Percentiles rank a stretch among this genome's conserved stretches.
Evolutionary conservation across 1,140 invertebrate species (phyloP).

Genomic region (Spodoptera litura): DNA sequence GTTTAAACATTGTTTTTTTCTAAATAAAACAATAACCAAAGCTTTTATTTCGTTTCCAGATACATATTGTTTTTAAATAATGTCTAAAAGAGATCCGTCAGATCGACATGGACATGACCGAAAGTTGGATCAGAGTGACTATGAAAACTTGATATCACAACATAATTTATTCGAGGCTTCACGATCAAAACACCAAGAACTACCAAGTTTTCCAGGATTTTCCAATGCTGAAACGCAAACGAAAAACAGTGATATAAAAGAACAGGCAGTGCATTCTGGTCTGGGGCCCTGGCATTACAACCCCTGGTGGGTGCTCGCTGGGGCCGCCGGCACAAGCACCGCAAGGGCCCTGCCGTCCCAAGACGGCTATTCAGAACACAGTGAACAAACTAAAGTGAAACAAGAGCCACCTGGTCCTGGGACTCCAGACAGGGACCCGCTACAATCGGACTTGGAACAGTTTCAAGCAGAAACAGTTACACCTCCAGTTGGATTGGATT

Average conservation of each 20-base stretch:
- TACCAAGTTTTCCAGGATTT: slow-evolving; percentile 84
- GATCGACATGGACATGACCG: slow-evolving; percentile 81
- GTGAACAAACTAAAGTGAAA: slow-evolving; percentile 83
- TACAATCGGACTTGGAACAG: slow-evolving; percentile 74
- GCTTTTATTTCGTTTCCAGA: slow-evolving; percentile 65
- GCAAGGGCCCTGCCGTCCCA: slow-evolving; percentile 78
- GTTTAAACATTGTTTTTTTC: slow-evolving; percentile 8
- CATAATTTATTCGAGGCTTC: slow-evolving; percentile 83
- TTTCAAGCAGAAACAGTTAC: slow-evolving; percentile 70
- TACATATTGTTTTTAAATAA: slow-evolving; percentile 64
- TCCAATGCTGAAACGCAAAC: slow-evolving; percentile 85
- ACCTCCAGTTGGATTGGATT: slow-evolving; percentile 77
- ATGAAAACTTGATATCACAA: slow-evolving; percentile 83
- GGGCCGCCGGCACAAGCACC: slow-evolving; percentile 80
- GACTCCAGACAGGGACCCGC: slow-evolving; percentile 75
- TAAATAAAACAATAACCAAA: slow-evolving; percentile 33
- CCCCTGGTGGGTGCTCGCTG: slow-evolving; percentile 86
- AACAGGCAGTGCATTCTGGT: slow-evolving; percentile 71
- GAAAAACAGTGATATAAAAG: slow-evolving; percentile 78
- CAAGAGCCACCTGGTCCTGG: slow-evolving; percentile 77
- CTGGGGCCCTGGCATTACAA: slow-evolving; percentile 84
- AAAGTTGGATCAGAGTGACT: slow-evolving; percentile 82
- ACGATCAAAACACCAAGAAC: slow-evolving; percentile 77
- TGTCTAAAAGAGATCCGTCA: slow-evolving; percentile 83
- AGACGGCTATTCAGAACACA: slow-evolving; percentile 79